Conservation (phyloP, 2,888 invertebrate genomes). For the Ectemnius lituratus region DNA sequence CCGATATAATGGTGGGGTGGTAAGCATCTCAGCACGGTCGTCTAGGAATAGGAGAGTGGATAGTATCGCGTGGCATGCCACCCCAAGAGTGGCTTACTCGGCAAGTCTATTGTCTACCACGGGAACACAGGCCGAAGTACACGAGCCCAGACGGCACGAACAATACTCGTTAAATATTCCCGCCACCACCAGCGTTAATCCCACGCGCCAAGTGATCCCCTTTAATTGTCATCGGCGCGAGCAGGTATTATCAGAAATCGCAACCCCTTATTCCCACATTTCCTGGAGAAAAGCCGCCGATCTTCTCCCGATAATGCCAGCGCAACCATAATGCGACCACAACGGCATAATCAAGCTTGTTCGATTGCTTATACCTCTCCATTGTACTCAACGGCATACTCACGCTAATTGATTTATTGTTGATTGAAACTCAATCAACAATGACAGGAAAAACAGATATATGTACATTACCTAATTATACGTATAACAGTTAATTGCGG, state of each 20-base stretch:
- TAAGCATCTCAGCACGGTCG: slow-evolving; percentile 40
- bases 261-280: too few species aligned
- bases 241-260: too few species aligned
- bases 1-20: slow-evolving; percentile 58
- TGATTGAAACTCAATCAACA: too few species aligned
- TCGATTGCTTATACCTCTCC: too few species aligned
- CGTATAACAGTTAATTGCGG: too few species aligned
- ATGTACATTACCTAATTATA: too few species aligned
- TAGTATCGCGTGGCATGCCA: not conserved
- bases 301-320: not conserved
- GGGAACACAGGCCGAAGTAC: slow-evolving; percentile 42
- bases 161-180: slow-evolving; percentile 55
- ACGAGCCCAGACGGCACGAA: slow-evolving; percentile 37
- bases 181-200: not conserved
- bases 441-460: too few species aligned
- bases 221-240: not conserved
- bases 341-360: too few species aligned
- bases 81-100: slow-evolving; percentile 61
- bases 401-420: too few species aligned
- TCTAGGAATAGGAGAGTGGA: slow-evolving; percentile 37
- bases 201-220: not conserved
- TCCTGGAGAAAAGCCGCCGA: not conserved
- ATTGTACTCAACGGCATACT: too few species aligned
- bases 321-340: not conserved
- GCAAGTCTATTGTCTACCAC: slow-evolving; percentile 65